These are phyloP conservation scores for Protodeltote pygarga DNA, from an alignment of 2,888 invertebrate genomes.

Conservation along the genomic window DNA sequence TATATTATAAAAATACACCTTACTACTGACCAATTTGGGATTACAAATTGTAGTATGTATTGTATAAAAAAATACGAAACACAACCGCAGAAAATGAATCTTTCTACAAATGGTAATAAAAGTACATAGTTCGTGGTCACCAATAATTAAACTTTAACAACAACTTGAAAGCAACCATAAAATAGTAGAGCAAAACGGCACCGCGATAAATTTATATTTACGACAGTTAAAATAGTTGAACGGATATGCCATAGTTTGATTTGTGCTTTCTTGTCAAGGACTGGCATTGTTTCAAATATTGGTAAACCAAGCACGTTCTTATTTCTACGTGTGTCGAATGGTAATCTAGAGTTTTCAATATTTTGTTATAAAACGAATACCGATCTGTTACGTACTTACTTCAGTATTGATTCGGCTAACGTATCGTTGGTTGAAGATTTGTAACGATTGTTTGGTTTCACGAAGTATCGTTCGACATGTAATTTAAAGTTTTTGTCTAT, in stretches of 20 bases:
- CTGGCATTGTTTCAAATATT: slow-evolving; percentile 79
- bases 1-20: no score
- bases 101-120: slow-evolving; percentile 20
- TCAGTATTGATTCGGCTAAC: slow-evolving; percentile 30
- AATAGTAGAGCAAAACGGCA: slow-evolving; percentile 53
- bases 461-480: background rate
- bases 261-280: slow-evolving; percentile 77
- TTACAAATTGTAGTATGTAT: no score
- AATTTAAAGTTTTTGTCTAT: no score
- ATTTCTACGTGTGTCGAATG: slow-evolving; percentile 72
- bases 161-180: slow-evolving; percentile 59
- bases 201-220: slow-evolving; percentile 60
- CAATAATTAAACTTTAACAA: slow-evolving; percentile 59
- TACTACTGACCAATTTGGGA: no score
- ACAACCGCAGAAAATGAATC: slow-evolving; percentile 6
- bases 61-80: no score
- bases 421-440: slow-evolving; percentile 3
- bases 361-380: slow-evolving; percentile 69
- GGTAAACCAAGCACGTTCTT: slow-evolving; percentile 74
- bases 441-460: slow-evolving; percentile 7
- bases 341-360: slow-evolving; percentile 72
- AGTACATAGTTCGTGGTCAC: slow-evolving; percentile 51
- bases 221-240: slow-evolving; percentile 65
- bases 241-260: slow-evolving; percentile 70
- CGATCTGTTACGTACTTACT: slow-evolving; percentile 56